phyloP scores from a whole-genome alignment of 2,888 invertebrate genomes.

The Hemithea aestivaria region DNA sequence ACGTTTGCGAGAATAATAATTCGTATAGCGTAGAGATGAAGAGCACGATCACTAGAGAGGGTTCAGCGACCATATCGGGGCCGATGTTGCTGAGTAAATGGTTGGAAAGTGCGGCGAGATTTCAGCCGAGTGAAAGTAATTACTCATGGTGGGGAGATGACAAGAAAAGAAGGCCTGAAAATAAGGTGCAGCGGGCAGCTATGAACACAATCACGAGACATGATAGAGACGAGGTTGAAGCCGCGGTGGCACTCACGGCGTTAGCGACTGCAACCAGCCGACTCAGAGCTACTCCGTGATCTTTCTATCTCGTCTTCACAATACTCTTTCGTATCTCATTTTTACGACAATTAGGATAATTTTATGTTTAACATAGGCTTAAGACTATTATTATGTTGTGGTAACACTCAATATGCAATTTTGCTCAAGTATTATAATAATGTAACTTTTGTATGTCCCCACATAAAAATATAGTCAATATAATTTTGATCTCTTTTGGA shows the following conservation, averaged over 20 bases:
- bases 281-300: conserved; percentile 38
- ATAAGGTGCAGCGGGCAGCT: conserved; percentile 42
- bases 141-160: conserved; percentile 82
- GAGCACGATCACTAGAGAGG: conserved; percentile 22
- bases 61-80: conserved; percentile 59
- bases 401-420: no score
- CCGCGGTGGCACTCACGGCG: conserved; percentile 85
- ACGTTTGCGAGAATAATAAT: conserved; percentile 61
- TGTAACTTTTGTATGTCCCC: conserved; percentile 37
- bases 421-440: conserved; percentile 57
- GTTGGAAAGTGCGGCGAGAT: conserved; percentile 86
- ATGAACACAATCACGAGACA: conserved; percentile 61
- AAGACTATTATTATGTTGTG: conserved; percentile 18
- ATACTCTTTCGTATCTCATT: neutral
- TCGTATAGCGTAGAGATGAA: conserved; percentile 39
- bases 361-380: conserved; percentile 22
- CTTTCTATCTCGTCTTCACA: neutral
- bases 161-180: conserved; percentile 51
- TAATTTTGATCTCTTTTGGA: conserved; percentile 65
- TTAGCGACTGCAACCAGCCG: conserved; percentile 74
- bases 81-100: conserved; percentile 85
- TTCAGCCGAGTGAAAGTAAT: conserved; percentile 84
- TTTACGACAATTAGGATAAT: conserved; percentile 7
- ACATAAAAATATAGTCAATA: conserved; percentile 38
- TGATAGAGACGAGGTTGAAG: conserved; percentile 86